These are phyloP conservation scores for Psittacula cyanocephala DNA, from an alignment of 2,113 vertebrate genomes.

Conservation along the genomic window DNA sequence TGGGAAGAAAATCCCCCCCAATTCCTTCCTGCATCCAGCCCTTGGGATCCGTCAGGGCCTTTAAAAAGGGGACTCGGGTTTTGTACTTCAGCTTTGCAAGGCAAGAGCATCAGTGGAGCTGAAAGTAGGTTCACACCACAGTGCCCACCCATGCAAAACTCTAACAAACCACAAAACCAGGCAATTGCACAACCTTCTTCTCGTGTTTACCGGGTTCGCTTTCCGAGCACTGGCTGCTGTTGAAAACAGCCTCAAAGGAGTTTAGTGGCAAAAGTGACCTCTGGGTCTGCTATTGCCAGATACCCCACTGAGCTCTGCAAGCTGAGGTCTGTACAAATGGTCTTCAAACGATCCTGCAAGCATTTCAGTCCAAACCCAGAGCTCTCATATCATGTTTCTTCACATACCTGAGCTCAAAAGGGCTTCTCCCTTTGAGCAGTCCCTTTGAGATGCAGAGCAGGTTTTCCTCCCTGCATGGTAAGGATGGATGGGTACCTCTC, in stretches of 20 bases:
- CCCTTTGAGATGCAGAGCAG: neutral
- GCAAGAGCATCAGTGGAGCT: neutral
- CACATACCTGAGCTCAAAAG: neutral
- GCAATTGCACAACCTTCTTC: neutral
- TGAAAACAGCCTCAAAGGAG: neutral
- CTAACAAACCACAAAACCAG: neutral
- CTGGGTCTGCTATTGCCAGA: neutral
- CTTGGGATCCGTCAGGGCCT: neutral
- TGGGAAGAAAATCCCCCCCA: neutral
- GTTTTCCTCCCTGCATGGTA: neutral
- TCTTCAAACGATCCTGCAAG: neutral
- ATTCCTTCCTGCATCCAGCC: neutral
- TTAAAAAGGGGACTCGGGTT: neutral
- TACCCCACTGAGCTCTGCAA: neutral
- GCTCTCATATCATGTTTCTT: neutral
- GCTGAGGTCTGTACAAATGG: neutral
- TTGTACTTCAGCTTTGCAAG: neutral
- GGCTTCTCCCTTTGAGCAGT: neutral
- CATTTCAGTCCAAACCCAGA: neutral
- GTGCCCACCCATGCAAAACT: conserved; percentile 28
- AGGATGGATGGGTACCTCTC: neutral
- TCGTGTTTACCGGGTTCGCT: neutral
- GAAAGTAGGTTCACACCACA: conserved; percentile 24
- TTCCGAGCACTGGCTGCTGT: neutral
- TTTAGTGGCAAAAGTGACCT: neutral